Base-by-base conservation (phyloP, 1,140 invertebrate species). In the Bombus ignitus region DNA sequence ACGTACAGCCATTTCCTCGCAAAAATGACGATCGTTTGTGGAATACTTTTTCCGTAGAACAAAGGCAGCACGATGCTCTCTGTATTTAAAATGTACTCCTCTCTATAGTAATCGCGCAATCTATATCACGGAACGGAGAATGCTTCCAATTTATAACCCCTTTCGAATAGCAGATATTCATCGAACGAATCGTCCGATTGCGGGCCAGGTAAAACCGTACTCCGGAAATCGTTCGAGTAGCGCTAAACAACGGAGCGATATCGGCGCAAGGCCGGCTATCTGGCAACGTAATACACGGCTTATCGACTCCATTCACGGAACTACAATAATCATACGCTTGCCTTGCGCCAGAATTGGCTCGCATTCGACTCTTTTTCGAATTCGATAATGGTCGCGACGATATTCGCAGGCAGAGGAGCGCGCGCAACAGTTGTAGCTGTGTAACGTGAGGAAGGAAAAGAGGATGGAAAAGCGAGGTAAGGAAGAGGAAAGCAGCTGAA, bases 321-420 rank as follows among this genome's bases (percentile, higher is more conserved):
- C 80, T 77, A 71, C 78, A 53, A 87, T 76, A 71, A 88, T 76
- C 75, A 47, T 22, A 47, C 59, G 74, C 32, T 81, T 77, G 18
- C 65, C 42, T n/a, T 13, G 18, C 32, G 44, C 10, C 18, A 39
- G 44, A 25, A n/a, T 78, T 57, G 47, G 59, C n/a, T 66, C 85
- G 39, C 39, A 8, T 62, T 78, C 28, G 10, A 44, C 53, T 53
- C 47, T 53, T 53, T 53, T 53, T 22, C 28, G 13, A n/a, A n/a
- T 32, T 57, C 25, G 32, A 53, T 47, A 13, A 66, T 39, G n/a
- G 18, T 37, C n/a, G 3, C 25, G 15, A 37, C 8, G 8, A 39
- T 47, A 68, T 65, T 37, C 12, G 68, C 3, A 62, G 32, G 87
- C 62, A 68, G 37, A 44, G 22, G 18, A 74, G 47, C 18, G 47